Base-by-base conservation (phyloP, 1,140 invertebrate genomes). In the Apis florea region DNA sequence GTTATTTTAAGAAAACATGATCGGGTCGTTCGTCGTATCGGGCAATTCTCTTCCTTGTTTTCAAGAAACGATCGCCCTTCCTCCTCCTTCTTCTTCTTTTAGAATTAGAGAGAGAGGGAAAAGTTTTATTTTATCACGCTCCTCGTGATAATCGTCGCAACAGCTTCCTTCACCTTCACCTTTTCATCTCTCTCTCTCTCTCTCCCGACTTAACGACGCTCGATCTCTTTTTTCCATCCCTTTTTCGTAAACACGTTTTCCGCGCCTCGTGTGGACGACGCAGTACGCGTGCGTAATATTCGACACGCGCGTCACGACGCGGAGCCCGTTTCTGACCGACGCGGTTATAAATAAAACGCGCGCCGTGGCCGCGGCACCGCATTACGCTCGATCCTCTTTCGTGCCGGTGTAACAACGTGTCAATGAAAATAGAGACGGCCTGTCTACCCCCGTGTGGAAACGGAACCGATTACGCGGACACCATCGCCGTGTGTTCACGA, bases 341-440 rank as follows among this genome's bases (percentile, higher is more conserved):
- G 72, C 54, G 76, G 75, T 85, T 88, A 88, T 88, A 88, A 88
- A 88, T 88, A 88, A 88, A 88, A 78, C 83, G 68, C 79, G 82
- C 85, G 82, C 69, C 80, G 72, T 77, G 72, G 58, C 64, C 77
- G 56, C 69, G 79, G 74, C 59, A 68, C 69, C 80, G 81, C 82
- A 53, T 78, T 84, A 78, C 86, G 70, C 63, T 76, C 80, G 56
- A 59, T 67, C 66, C 63, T 77, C 68, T 74, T 77, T 71, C 77
- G 82, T 74, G 47, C 58, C 83, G 53, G 79, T 72, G 73, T 86
- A 86, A 86, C 82, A 81, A 81, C 77, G 85, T 81, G 85, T 87
- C 85, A 87, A 86, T 87, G 85, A 81, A 84, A 87, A 87, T 83
- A 87, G 85, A 87, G 85, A 86, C 74, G 56, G 58, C 24, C 64